phyloP scores from a whole-genome alignment of 2,888 invertebrate genomes.

The Neuroscelio doddi region DNA sequence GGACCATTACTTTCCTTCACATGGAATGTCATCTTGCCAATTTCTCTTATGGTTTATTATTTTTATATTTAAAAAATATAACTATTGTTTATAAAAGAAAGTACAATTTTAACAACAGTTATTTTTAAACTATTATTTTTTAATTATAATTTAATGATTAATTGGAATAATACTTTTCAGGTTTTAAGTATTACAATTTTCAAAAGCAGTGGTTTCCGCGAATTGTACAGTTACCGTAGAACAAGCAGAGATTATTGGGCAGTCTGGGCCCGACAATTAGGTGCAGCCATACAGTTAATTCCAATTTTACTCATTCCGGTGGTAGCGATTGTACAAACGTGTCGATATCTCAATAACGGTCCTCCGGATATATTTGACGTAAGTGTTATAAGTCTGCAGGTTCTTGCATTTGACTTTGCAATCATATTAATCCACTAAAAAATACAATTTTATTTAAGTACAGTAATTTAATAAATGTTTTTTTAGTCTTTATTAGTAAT shows the following conservation, averaged over 20 bases:
- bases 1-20: slow-evolving; percentile 85
- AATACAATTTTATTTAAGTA: too few relatives aligned
- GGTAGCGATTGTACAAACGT: slow-evolving; percentile 82
- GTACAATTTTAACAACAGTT: too few relatives aligned
- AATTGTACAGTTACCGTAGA: slow-evolving; percentile 79
- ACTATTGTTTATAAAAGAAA: not conserved
- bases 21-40: slow-evolving; percentile 91
- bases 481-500: too few relatives aligned
- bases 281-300: slow-evolving; percentile 81
- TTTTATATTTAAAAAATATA: not conserved
- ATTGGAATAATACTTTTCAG: slow-evolving; percentile 67
- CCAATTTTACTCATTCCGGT: slow-evolving; percentile 84
- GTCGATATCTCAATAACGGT: slow-evolving; percentile 85
- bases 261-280: slow-evolving; percentile 85
- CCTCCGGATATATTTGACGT: slow-evolving; percentile 92
- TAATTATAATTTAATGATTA: not conserved
- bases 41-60: slow-evolving; percentile 81
- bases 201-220: slow-evolving; percentile 79
- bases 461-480: too few relatives aligned
- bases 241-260: slow-evolving; percentile 83
- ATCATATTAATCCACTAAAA: too few relatives aligned
- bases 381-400: slow-evolving; percentile 70
- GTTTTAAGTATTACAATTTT: slow-evolving; percentile 81
- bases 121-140: too few relatives aligned
- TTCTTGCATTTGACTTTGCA: slow-evolving; percentile 28